Conservation (phyloP, 2,113 vertebrate genomes). For the Girardinichthys multiradiatus region DNA sequence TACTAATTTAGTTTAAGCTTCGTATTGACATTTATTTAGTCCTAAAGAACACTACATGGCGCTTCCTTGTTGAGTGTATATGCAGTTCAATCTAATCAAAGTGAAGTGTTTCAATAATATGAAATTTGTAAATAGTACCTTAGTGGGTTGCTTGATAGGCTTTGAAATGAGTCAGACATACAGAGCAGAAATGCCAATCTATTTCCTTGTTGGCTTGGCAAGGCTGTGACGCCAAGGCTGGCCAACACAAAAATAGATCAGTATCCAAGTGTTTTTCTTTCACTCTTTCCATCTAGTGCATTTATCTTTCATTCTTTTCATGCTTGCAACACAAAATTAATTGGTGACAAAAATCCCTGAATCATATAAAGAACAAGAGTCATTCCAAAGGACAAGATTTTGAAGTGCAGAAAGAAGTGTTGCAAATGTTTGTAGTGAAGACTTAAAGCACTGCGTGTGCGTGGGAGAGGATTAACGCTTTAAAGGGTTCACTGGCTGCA, state of each 20-base stretch:
- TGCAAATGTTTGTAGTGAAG: neutral
- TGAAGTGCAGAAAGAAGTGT: neutral
- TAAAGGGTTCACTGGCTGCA: neutral
- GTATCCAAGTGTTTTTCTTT: constrained; percentile 57
- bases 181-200: constrained; percentile 62
- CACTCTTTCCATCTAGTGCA: constrained; percentile 22
- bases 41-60: constrained; percentile 6
- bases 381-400: neutral
- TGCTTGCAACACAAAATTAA: constrained; percentile 2
- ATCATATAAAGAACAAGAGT: constrained; percentile 17
- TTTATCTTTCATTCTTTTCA: constrained; percentile 41
- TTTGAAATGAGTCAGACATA: constrained; percentile 58
- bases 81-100: constrained; percentile 35
- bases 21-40: constrained; percentile 52
- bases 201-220: constrained; percentile 50
- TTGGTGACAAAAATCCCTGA: constrained; percentile 32
- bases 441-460: neutral
- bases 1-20: constrained; percentile 69
- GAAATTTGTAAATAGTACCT: constrained; percentile 28
- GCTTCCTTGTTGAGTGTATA: constrained; percentile 4
- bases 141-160: constrained; percentile 27
- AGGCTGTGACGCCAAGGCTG: constrained; percentile 49
- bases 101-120: constrained; percentile 38
- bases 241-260: constrained; percentile 59
- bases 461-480: neutral